These are phyloP conservation scores for Sitta europaea DNA, from an alignment of 2,113 vertebrate species.

Conservation along the genomic window DNA sequence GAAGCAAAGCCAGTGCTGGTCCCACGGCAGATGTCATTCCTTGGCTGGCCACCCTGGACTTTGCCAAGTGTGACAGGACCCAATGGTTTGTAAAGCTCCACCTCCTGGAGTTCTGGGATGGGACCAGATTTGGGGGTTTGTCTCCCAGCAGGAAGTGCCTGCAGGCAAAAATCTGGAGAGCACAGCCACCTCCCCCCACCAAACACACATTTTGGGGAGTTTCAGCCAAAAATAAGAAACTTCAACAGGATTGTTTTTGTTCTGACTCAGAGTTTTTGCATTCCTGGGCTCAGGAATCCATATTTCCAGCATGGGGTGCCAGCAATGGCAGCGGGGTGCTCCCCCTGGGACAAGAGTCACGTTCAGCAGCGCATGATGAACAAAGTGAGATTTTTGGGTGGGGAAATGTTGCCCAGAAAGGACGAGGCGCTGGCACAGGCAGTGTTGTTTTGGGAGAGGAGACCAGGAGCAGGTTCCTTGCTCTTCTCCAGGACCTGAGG, in stretches of 20 bases:
- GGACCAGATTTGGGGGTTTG: neutral
- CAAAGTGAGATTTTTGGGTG: neutral
- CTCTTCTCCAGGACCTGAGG: neutral
- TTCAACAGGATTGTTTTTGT: neutral
- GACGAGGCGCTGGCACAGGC: rapidly evolving
- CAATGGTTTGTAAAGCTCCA: neutral
- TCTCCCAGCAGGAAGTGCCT: neutral
- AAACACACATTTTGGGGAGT: neutral
- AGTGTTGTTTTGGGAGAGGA: neutral
- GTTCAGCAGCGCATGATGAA: neutral
- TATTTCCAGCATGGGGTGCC: neutral
- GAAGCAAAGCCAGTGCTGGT: neutral
- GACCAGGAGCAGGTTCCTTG: neutral
- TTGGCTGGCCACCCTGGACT: neutral
- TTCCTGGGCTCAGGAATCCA: neutral
- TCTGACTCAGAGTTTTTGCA: neutral
- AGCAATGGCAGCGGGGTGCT: neutral
- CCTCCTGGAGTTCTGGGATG: neutral
- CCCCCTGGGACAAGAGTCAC: neutral
- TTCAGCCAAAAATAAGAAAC: slow-evolving; percentile 20
- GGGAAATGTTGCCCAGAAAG: neutral
- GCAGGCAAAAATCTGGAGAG: neutral
- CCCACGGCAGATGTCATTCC: rapidly evolving
- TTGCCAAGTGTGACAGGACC: neutral
- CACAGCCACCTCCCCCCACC: neutral